Conservation (phyloP, 2,888 invertebrate genomes). For the Drosophila siamana region DNA sequence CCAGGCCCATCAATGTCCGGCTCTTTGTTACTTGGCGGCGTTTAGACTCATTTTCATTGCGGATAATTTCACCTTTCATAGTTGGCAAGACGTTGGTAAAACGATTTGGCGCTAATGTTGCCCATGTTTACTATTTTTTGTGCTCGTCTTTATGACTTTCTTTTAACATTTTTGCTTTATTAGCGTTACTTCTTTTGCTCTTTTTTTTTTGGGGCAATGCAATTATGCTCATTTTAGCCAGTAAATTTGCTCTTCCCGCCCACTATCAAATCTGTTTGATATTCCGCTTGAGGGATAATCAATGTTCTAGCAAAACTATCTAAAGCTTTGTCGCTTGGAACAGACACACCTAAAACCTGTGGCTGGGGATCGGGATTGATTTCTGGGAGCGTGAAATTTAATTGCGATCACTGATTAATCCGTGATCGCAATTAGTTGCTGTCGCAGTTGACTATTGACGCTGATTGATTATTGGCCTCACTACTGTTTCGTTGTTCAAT, state of each 20-base stretch:
- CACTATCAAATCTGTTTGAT: background rate
- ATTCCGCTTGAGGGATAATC: conserved; percentile 1
- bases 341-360: conserved; percentile 42
- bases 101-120: conserved; percentile 73
- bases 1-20: conserved; percentile 56
- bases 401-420: conserved; percentile 54
- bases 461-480: conserved; percentile 46
- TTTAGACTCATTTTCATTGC: conserved; percentile 57
- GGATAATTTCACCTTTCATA: conserved; percentile 74
- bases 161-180: conserved; percentile 67
- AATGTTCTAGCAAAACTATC: conserved; percentile 1
- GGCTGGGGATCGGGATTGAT: conserved; percentile 5
- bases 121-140: conserved; percentile 60
- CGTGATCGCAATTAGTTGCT: conserved; percentile 34
- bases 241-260: conserved; percentile 2
- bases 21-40: conserved; percentile 41
- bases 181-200: conserved; percentile 50
- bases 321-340: conserved; percentile 33
- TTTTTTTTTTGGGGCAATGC: conserved; percentile 50
- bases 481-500: conserved; percentile 19
- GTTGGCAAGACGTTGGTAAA: conserved; percentile 57
- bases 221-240: conserved; percentile 42
- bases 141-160: conserved; percentile 65
- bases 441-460: conserved; percentile 14
- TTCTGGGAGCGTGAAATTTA: conserved; percentile 31